A percentile compares a stretch with the other conserved stretches of the same genome.
These are phyloP conservation scores for Rhinolophus ferrumequinum DNA, from an alignment of 2,113 vertebrate genomes.

Conservation along the genomic window DNA sequence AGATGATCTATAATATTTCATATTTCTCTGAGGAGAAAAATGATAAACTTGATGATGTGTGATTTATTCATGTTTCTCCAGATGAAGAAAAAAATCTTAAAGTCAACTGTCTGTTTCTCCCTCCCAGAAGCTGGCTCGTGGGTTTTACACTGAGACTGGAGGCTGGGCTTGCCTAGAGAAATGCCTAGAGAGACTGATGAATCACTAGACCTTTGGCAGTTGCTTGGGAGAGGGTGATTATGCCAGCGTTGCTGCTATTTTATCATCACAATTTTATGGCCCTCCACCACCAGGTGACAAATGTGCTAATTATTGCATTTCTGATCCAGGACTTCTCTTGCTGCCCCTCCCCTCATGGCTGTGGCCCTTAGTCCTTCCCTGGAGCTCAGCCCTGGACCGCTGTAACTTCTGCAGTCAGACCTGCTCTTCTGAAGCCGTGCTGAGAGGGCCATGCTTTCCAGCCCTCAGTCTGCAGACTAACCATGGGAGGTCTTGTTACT, in stretches of 20 bases:
- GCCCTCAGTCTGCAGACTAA: constrained; percentile 61
- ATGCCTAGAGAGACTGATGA: constrained; percentile 68
- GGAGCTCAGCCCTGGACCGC: constrained; percentile 57
- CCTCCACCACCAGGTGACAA: constrained; percentile 64
- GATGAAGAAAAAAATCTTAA: constrained; percentile 80
- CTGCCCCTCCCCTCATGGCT: background rate
- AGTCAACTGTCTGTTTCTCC: constrained; percentile 79
- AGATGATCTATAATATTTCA: constrained; percentile 86
- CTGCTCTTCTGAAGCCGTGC: constrained; percentile 29
- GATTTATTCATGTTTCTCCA: constrained; percentile 86
- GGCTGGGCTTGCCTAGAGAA: constrained; percentile 71
- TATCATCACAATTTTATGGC: constrained; percentile 51
- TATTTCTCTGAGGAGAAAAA: constrained; percentile 87
- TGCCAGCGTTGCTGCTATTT: constrained; percentile 64
- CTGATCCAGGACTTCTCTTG: background rate
- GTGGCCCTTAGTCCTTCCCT: constrained; percentile 50
- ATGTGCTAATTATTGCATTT: constrained; percentile 59
- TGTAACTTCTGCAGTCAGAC: constrained; percentile 62
- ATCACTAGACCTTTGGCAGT: constrained; percentile 64
- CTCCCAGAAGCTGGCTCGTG: constrained; percentile 34
- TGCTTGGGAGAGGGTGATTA: constrained; percentile 56
- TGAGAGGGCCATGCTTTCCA: constrained; percentile 70
- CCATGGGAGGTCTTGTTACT: constrained; percentile 56
- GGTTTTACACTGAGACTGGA: constrained; percentile 69
- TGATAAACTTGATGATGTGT: constrained; percentile 86